Base-by-base conservation (phyloP, 2,797 vertebrate species). In the Trachurus trachurus region DNA sequence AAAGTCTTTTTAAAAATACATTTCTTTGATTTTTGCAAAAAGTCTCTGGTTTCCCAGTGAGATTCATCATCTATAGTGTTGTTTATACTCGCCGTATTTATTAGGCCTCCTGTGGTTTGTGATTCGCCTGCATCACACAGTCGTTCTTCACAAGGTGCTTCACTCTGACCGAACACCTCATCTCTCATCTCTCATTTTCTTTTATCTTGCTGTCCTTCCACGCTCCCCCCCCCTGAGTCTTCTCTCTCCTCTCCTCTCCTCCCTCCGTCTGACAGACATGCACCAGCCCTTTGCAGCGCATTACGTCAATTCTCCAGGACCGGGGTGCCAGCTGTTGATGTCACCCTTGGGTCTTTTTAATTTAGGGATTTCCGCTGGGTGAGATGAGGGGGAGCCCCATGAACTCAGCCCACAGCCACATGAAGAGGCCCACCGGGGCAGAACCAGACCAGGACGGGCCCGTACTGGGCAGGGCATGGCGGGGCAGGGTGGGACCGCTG, bases 301-400 rank as follows among this genome's bases (percentile, higher is more conserved):
- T 93, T 90, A 94, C 86, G 80, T 94, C 92, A 92, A 71, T 71
- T 63, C 80, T 82, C 82, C 79, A 76, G 63, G 69, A 71, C 67
- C 2, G 77, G 84, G 86, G 80, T 87, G 87, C 90, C 91, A 94
- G 93, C 88, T 91, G 90, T 92, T 94, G 92, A 96, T 92, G 92
- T 95, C 95, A 92, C 91, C 94, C 91, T 63, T 84, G 89, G 92
- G 93, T 89, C 92, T 88, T 92, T 94, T 94, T 93, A 90, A 92
- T 93, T 93, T 93, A 87, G 90, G 88, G 92, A 94, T 95, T 95
- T 94, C 90, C 92, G 88, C 78, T 89, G 91, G 85, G 81, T 90
- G 87, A 93, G 89, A 92, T 86, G 86, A 87, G 89, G 91, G 92
- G 88, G 88, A 79, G 88, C 75, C 85, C 83, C 81, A 74, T 89